Percentiles rank a stretch among this genome's conserved stretches.
These are phyloP conservation scores for Pogonomyrmex barbatus DNA, from an alignment of 1,140 invertebrate genomes.

Conservation along the genomic window DNA sequence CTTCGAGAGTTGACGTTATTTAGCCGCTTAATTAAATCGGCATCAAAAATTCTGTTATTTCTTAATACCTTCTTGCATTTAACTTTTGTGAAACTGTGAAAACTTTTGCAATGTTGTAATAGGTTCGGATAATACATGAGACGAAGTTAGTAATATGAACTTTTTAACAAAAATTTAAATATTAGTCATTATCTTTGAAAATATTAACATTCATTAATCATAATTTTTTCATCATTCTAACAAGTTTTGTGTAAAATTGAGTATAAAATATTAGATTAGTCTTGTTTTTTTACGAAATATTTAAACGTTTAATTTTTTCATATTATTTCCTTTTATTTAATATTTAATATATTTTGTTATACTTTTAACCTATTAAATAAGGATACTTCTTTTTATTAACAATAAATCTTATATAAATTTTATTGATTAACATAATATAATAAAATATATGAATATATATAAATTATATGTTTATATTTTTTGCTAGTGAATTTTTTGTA, in stretches of 20 bases:
- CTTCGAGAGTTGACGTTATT: not conserved
- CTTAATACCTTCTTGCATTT: not conserved
- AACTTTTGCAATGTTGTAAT: not conserved
- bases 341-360: too few relatives aligned
- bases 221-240: not conserved
- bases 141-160: not conserved
- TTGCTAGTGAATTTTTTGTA: not conserved
- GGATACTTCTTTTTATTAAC: not conserved
- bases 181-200: not conserved
- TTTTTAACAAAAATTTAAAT: not conserved
- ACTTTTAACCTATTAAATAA: not conserved
- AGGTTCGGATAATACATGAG: not conserved
- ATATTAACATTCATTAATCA: constrained; percentile 1
- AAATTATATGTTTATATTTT: too few relatives aligned
- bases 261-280: not conserved
- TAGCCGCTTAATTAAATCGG: constrained; percentile 30
- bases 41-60: not conserved
- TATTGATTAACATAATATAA: constrained; percentile 17
- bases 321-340: not conserved
- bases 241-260: not conserved
- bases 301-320: not conserved
- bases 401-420: not conserved
- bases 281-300: not conserved
- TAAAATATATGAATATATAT: not conserved
- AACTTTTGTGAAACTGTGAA: not conserved